A percentile compares a stretch with the other conserved stretches of the same genome.
Conservation (phyloP, 1,140 invertebrate species). For the Danaus melanippus region DNA sequence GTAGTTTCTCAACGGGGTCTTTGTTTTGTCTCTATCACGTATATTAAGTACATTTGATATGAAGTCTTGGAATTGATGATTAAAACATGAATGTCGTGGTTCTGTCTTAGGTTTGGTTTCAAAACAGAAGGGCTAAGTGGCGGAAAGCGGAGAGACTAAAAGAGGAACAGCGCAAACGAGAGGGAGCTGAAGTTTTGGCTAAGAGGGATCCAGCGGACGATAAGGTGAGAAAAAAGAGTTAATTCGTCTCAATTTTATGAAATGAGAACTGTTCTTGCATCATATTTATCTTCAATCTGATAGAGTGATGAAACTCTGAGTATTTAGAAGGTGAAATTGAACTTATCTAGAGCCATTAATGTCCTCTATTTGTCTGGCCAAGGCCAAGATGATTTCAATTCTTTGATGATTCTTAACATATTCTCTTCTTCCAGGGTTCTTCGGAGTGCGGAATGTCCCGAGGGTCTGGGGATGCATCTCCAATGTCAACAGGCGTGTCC, state of each 20-base stretch:
- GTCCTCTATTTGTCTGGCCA: too few species aligned
- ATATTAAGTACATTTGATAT: not conserved
- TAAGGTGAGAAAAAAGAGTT: constrained; percentile 33
- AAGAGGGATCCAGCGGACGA: constrained; percentile 64
- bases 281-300: too few species aligned
- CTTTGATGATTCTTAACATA: too few species aligned
- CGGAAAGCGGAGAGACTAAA: constrained; percentile 91
- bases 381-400: too few species aligned
- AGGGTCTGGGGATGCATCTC: constrained; percentile 55
- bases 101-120: constrained; percentile 91
- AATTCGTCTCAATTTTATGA: not conserved
- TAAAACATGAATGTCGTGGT: constrained; percentile 12
- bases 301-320: too few species aligned
- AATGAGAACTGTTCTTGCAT: too few species aligned
- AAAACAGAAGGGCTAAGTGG: constrained; percentile 95
- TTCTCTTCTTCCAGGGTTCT: constrained; percentile 35
- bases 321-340: too few species aligned
- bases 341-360: too few species aligned
- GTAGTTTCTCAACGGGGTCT: constrained; percentile 13
- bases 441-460: constrained; percentile 63
- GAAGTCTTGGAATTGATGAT: constrained; percentile 3
- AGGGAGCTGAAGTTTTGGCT: constrained; percentile 77
- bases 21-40: constrained; percentile 7
- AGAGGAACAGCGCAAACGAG: constrained; percentile 89
- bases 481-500: constrained; percentile 43